Base-by-base conservation (phyloP, 2,888 invertebrate species). In the Drosophila sordidapex region DNA sequence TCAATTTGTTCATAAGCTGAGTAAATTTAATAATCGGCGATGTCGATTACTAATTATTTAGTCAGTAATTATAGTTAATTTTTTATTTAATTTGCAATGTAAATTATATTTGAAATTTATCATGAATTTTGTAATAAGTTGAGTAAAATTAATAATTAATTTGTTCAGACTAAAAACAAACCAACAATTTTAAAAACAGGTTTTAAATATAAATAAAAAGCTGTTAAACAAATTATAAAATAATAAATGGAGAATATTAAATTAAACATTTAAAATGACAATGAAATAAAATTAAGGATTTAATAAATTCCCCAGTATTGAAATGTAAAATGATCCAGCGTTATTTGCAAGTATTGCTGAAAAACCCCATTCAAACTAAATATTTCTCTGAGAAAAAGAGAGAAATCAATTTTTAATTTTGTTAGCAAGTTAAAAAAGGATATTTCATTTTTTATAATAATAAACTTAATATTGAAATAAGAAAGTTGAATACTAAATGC, bases 131-230 rank as follows among this genome's bases (percentile, higher is more conserved):
- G 7, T 21, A 21, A 21, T 2, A 46, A 8, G 15, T 0, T 25
- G 21, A 25, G 2, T 8, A 8, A 1, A 25, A 7, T 46, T 4
- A 25, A 15, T 21, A 7, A 8, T 21, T 1, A 1, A 21, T 46
- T 21, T 15, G 7, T 4, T 15, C 15, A 21, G 15, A 4, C 15
- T 21, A 7, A 4, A 43, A 7, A 4, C 0, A 21, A 7, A 7
- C 0, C 11, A 1, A 21, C 0, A 46, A 21, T 21, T 13, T 13
- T 0, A 6, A 13, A 46, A 11, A 40, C 11, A 1, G 2, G 0
- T 21, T 13, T 21, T 13, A 7, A 7, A 3, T 18, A 7, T 36
- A 36, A 21, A 21, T 21, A 15, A 2, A 13, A 13, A 21, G 13
- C 4, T 21, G 0, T 7, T 2, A 13, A 1, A 21, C 0, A 46